These are phyloP conservation scores for Hemicrepidius hirtus DNA, from an alignment of 2,888 invertebrate species.

Conservation along the genomic window DNA sequence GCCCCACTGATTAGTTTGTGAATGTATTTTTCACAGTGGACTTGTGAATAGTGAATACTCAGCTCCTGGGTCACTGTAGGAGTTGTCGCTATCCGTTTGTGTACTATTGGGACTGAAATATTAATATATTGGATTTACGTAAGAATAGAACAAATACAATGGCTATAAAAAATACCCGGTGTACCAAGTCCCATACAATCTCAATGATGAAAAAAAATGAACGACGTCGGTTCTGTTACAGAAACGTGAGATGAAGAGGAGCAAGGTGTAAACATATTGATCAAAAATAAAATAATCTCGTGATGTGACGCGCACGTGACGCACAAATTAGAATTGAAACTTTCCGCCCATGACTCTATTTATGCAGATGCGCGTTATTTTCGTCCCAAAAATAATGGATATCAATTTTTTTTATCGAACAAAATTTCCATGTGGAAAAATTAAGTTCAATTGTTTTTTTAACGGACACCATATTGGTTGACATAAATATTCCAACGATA, in stretches of 20 bases:
- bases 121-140: no score
- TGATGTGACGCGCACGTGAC: constrained; percentile 48
- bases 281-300: constrained; percentile 41
- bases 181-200: neutral
- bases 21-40: no score
- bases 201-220: neutral
- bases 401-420: constrained; percentile 1
- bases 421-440: neutral
- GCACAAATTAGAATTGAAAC: constrained; percentile 42
- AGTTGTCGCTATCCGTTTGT: no score
- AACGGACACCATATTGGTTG: neutral
- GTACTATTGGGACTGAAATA: no score
- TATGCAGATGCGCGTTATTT: constrained; percentile 22
- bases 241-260: constrained; percentile 9
- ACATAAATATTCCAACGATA: neutral
- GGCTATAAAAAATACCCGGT: no score
- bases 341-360: constrained; percentile 34
- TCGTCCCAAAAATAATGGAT: constrained; percentile 1
- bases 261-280: constrained; percentile 36
- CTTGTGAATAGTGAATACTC: no score
- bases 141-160: no score
- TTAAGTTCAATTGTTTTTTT: neutral
- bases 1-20: no score
- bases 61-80: no score
- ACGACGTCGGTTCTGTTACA: no score